These are phyloP conservation scores for Cerceris ruficornis DNA, from an alignment of 2,888 invertebrate genomes.

Conservation along the genomic window DNA sequence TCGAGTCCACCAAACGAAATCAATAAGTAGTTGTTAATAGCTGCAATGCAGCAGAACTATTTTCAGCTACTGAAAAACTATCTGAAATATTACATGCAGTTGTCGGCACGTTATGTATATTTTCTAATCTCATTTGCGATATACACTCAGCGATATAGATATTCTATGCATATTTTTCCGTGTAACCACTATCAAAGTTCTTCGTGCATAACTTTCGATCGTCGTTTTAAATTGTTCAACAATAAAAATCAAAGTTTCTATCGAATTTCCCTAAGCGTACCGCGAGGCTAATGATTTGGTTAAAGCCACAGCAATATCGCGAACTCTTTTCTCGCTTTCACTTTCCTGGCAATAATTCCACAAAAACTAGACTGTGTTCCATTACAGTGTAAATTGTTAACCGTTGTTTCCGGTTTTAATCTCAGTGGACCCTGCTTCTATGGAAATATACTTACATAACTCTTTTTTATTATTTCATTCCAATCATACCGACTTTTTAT, in stretches of 20 bases:
- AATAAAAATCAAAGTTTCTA: not conserved
- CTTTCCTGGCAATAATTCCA: not conserved
- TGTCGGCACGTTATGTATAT: no score
- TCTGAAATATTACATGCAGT: no score
- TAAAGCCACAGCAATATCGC: not conserved
- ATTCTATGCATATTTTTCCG: no score
- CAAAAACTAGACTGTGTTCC: not conserved
- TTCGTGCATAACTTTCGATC: no score
- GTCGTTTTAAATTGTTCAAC: no score
- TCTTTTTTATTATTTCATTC: not conserved
- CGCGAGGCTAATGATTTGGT: not conserved
- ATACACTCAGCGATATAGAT: no score
- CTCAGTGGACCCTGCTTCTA: not conserved
- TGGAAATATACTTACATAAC: not conserved
- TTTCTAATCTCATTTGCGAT: no score
- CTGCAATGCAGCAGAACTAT: no score
- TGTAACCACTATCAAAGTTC: no score
- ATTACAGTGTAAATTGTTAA: not conserved
- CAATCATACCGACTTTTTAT: not conserved
- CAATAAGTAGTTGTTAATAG: no score
- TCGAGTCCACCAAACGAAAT: no score
- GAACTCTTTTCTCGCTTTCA: not conserved
- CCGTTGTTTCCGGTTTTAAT: not conserved
- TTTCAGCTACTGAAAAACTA: no score
- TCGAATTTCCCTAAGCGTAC: not conserved